Evolutionary conservation across 2,888 invertebrate species (phyloP), one percentile per base, ranked within the genome.

Genomic region (Venusia cambrica): DNA sequence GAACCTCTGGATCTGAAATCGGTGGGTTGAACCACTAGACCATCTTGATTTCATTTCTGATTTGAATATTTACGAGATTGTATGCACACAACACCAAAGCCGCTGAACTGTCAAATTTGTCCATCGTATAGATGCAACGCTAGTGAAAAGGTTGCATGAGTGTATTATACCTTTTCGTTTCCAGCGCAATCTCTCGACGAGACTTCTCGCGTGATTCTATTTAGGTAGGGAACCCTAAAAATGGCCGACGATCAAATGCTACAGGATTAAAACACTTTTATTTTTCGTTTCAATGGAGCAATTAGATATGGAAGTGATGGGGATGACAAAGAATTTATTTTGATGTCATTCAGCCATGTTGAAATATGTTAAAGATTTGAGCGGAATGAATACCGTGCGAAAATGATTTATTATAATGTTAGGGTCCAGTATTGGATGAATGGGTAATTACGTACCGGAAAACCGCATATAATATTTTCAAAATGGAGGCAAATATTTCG

Each of bases 191-290:
- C n/a, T n/a, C n/a, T n/a, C n/a, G n/a, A n/a, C n/a, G n/a, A n/a
- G n/a, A n/a, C n/a, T n/a, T n/a, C n/a, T n/a, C n/a, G n/a, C n/a
- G n/a, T n/a, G n/a, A n/a, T n/a, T n/a, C n/a, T n/a, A n/a, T n/a
- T n/a, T n/a, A n/a, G n/a, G n/a, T n/a, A n/a, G n/a, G n/a, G n/a
- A n/a, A n/a, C n/a, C n/a, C n/a, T n/a, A n/a, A 40, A 53, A 38
- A 44, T 29, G 43, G 44, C 42, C 44, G 42, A 40, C 39, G 18
- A 35, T 35, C 34, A 34, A 70, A 71, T 70, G 69, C 74, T 71
- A 74, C 64, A 60, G 73, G 78, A 81, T 83, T 80, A 77, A 66
- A 55, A 59, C 50, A 67, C 66, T 73, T 72, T 74, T 73, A 57
- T 62, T 72, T 72, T 69, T 67, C 72, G 45, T 73, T 66, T 69